These are phyloP conservation scores for Python bivittatus DNA, from an alignment of 2,113 vertebrate genomes.

Conservation along the genomic window DNA sequence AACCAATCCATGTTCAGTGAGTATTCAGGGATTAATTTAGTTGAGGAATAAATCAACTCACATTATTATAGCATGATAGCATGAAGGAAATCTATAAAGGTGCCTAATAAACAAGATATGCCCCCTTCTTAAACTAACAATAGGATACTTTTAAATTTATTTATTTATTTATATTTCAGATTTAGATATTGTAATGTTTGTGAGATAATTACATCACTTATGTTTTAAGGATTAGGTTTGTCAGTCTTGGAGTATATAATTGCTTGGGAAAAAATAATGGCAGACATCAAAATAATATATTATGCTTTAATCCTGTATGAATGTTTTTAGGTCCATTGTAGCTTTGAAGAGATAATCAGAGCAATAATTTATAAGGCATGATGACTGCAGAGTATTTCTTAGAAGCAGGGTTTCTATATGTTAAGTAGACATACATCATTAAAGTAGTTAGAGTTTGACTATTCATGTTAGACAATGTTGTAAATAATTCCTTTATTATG, in stretches of 20 bases:
- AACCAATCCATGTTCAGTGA: neutral
- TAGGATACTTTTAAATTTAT: neutral
- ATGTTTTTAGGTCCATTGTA: neutral
- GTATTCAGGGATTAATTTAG: neutral
- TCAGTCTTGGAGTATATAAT: neutral
- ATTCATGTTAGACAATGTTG: neutral
- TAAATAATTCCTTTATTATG: neutral
- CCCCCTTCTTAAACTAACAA: neutral
- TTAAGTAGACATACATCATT: neutral
- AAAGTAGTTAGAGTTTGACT: neutral
- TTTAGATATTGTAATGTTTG: too few relatives aligned
- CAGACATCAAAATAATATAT: neutral
- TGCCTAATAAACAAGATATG: neutral
- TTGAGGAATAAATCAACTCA: neutral
- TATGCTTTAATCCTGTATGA: neutral
- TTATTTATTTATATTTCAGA: too few relatives aligned
- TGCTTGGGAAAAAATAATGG: neutral
- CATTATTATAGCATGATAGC: neutral
- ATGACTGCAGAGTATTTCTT: neutral
- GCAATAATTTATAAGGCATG: neutral
- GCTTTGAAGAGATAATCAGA: neutral
- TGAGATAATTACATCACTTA: neutral
- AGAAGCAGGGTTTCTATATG: neutral
- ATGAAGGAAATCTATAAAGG: neutral
- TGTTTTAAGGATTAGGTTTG: neutral